Evolutionary conservation across 2,797 vertebrate species (phyloP).

Genomic region (Acestrorhynchus altus): DNA sequence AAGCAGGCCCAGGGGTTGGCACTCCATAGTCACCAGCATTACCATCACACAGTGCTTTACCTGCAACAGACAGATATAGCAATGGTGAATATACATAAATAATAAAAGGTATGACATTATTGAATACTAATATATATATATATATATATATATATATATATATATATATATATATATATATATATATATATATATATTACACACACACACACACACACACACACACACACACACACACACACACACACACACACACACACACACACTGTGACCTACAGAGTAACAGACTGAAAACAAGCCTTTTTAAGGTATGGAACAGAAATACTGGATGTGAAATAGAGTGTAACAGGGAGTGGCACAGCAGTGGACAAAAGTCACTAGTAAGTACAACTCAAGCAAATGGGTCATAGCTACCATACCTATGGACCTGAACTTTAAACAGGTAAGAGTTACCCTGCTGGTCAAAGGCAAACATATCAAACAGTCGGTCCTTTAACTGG

Average conservation of each 20-base stretch:
- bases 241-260: no score
- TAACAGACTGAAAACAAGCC: no score
- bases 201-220: no score
- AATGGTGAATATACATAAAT: neutral
- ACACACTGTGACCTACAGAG: no score
- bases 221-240: no score
- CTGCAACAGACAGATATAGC: conserved; percentile 59
- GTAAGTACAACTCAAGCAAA: conserved; percentile 19
- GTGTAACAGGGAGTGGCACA: neutral
- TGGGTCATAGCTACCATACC: conserved; percentile 33
- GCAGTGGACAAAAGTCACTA: conserved; percentile 28
- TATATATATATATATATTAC: no score
- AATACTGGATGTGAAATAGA: neutral
- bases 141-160: no score
- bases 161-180: no score
- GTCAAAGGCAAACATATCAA: conserved; percentile 20
- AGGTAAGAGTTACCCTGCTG: conserved; percentile 9
- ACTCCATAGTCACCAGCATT: conserved; percentile 73
- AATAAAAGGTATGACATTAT: neutral
- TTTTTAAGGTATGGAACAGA: neutral
- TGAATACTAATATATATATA: no score
- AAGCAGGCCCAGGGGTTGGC: conserved; percentile 78
- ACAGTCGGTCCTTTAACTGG: neutral
- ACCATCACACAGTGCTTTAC: conserved; percentile 73
- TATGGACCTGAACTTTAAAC: conserved; percentile 27